These are phyloP conservation scores for Oplegnathus fasciatus DNA, from an alignment of 2,113 vertebrate genomes.

Conservation along the genomic window DNA sequence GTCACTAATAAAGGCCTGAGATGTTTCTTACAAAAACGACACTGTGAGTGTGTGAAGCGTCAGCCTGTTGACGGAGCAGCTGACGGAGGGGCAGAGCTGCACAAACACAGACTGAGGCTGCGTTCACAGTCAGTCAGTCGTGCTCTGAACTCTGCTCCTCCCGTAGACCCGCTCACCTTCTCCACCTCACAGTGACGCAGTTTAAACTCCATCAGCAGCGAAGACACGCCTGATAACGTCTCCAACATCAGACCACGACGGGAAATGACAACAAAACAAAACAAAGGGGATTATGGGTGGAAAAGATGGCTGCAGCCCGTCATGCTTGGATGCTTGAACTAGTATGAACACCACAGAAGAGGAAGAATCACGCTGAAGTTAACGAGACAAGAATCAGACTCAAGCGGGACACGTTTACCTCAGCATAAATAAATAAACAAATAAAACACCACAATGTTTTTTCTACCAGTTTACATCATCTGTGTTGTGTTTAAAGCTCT, in stretches of 20 bases:
- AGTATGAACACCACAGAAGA: not conserved
- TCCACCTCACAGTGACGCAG: too few relatives aligned
- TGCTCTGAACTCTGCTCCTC: too few relatives aligned
- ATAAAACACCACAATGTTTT: not conserved
- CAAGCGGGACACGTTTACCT: not conserved
- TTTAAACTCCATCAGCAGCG: too few relatives aligned
- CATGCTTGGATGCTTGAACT: not conserved
- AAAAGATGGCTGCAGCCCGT: not conserved
- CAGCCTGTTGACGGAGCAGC: too few relatives aligned
- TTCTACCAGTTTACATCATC: not conserved
- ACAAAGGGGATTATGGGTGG: not conserved
- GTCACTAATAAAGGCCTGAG: conserved; percentile 1
- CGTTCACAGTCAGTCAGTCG: too few relatives aligned
- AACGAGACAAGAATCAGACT: not conserved
- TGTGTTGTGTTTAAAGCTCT: too few relatives aligned
- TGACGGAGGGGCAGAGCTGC: too few relatives aligned
- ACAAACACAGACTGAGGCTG: too few relatives aligned
- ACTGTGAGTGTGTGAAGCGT: not conserved
- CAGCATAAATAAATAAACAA: not conserved
- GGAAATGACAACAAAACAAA: not conserved
- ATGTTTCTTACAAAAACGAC: conserved; percentile 1
- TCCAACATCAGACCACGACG: not conserved
- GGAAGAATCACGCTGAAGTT: not conserved
- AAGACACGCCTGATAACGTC: too few relatives aligned
- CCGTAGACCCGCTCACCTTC: too few relatives aligned